Percentiles rank a stretch among this genome's conserved stretches.
phyloP scores from a whole-genome alignment of 2,797 vertebrate species.

The Acanthis flammea region DNA sequence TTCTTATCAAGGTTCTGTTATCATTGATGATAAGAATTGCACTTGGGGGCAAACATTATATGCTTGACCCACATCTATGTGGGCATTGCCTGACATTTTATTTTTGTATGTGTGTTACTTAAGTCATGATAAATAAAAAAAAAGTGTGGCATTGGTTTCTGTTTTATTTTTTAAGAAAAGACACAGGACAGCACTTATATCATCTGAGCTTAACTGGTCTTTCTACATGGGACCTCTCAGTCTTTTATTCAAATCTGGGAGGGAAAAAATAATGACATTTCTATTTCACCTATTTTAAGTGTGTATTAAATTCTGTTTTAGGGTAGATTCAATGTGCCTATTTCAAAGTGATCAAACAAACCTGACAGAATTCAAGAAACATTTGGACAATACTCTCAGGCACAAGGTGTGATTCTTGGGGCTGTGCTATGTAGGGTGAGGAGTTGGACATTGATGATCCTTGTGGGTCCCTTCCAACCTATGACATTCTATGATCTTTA shows the following conservation, averaged over 20 bases:
- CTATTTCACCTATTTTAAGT: neutral
- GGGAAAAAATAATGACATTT: neutral
- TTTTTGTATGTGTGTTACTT: neutral
- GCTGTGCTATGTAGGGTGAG: accelerated
- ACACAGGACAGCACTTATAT: neutral
- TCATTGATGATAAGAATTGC: neutral
- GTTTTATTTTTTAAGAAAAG: neutral
- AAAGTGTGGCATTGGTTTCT: neutral
- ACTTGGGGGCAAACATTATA: neutral
- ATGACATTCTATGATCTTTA: neutral
- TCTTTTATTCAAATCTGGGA: neutral
- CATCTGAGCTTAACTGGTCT: neutral
- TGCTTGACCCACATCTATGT: neutral
- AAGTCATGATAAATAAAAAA: neutral
- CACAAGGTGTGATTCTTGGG: neutral
- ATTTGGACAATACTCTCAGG: neutral
- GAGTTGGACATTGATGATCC: neutral
- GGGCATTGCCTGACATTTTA: neutral
- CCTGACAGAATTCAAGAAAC: neutral
- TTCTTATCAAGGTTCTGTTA: neutral
- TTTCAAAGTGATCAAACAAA: neutral
- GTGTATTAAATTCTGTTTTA: neutral
- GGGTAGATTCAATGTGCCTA: neutral
- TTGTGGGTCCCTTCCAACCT: neutral
- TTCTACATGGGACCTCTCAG: neutral